These are phyloP conservation scores for Galeruca laticollis DNA, from an alignment of 2,888 invertebrate species.

Conservation along the genomic window DNA sequence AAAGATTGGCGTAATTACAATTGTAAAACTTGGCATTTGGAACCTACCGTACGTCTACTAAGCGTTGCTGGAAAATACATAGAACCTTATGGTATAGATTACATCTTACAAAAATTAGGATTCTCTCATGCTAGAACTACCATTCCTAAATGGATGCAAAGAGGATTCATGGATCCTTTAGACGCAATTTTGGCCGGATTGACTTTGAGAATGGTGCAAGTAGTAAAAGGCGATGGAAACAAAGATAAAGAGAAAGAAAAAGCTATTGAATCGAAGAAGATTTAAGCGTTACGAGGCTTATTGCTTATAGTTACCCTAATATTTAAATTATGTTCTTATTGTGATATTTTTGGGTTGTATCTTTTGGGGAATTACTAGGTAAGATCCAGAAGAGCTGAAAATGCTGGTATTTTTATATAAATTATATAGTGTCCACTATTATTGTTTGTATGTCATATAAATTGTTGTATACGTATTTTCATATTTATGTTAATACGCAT, in stretches of 20 bases:
- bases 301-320: conserved; percentile 16
- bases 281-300: neutral
- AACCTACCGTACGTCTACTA: conserved; percentile 86
- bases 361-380: neutral
- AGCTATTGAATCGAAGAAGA: conserved; percentile 38
- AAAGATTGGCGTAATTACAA: conserved; percentile 92
- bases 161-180: conserved; percentile 97
- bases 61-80: conserved; percentile 85
- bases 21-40: conserved; percentile 96
- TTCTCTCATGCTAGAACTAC: conserved; percentile 98
- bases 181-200: conserved; percentile 91
- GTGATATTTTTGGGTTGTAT: conserved; percentile 30
- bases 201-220: conserved; percentile 77
- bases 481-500: conserved; percentile 4
- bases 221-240: conserved; percentile 63
- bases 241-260: conserved; percentile 54
- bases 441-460: conserved; percentile 12
- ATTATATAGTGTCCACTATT: conserved; percentile 7
- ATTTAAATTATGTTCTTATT: conserved; percentile 18
- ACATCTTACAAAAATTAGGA: conserved; percentile 96
- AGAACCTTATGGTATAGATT: conserved; percentile 98
- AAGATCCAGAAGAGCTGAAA: neutral
- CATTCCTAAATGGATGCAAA: conserved; percentile 99
- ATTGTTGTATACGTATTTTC: neutral
- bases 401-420: conserved; percentile 6